A percentile compares a stretch with the other conserved stretches of the same genome.
Conservation (phyloP, 2,797 vertebrate species). For the Hozukius guyotensis region DNA sequence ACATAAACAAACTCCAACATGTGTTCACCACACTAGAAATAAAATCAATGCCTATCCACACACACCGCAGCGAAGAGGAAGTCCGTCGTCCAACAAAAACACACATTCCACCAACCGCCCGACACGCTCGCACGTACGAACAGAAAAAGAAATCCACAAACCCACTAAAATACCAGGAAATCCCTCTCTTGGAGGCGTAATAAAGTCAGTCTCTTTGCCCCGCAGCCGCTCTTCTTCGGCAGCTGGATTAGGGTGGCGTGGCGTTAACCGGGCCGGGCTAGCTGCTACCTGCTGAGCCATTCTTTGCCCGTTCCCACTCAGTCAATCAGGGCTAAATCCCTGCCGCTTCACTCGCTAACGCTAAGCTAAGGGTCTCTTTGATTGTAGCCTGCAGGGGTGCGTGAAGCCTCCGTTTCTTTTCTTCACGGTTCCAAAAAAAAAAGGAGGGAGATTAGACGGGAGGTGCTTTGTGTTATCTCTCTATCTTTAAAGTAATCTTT, state of each 20-base stretch:
- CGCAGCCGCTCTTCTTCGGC: slow-evolving; percentile 28
- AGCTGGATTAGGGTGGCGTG: slow-evolving; percentile 61
- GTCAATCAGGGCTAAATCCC: slow-evolving; percentile 72
- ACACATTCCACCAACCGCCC: slow-evolving; percentile 43
- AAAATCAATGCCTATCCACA: slow-evolving; percentile 39
- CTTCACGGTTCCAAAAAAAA: slow-evolving; percentile 40
- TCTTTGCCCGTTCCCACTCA: slow-evolving; percentile 59
- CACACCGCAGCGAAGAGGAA: slow-evolving; percentile 22
- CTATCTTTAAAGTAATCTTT: slow-evolving; percentile 57
- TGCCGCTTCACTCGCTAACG: slow-evolving; percentile 62
- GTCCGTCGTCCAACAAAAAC: slow-evolving; percentile 49
- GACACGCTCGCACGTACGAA: slow-evolving; percentile 32
- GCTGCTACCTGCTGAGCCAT: slow-evolving; percentile 74
- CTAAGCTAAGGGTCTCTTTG: slow-evolving; percentile 71
- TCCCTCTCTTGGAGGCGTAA: slow-evolving; percentile 49
- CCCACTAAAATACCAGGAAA: slow-evolving; percentile 49
- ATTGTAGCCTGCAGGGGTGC: slow-evolving; percentile 66
- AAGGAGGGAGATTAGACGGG: slow-evolving; percentile 60
- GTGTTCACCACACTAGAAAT: slow-evolving; percentile 48
- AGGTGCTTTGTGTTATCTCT: slow-evolving; percentile 70
- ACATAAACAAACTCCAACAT: slow-evolving; percentile 56
- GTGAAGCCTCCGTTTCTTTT: slow-evolving; percentile 57
- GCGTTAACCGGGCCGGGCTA: slow-evolving; percentile 51
- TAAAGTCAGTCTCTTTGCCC: slow-evolving; percentile 58
- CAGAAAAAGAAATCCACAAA: slow-evolving; percentile 57